Evolutionary conservation across 2,888 invertebrate genomes (phyloP), one percentile per base, ranked within the genome.

Genomic region (Ormyrus pomaceus): DNA sequence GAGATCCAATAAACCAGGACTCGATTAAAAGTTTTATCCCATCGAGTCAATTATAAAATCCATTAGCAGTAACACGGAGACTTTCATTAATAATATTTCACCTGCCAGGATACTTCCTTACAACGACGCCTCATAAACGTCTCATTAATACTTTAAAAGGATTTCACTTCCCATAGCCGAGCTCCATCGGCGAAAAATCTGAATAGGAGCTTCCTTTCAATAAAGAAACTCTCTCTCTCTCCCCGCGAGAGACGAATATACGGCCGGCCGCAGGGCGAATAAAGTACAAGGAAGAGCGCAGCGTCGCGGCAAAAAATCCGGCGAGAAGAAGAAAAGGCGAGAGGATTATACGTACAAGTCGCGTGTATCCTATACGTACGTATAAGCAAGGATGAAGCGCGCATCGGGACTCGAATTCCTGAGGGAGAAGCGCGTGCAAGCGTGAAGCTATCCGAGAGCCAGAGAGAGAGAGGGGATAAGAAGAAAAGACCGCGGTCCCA

Each of bases 351-450:
- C 45, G 34, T 10, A 34, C 68, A 51, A 48, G 53, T 55, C 9
- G 46, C 6, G 69, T 13, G 62, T 8, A 34, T 34, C 34, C 34
- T 34, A 34, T 34, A 34, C 34, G 34, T 34, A 34, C 34, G 3
- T 34, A 34, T 34, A 34, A 56, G 19, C 55, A 34, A 58, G 50
- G 62, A 48, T 9, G 61, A 70, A 56, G 13, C 53, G 65, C 55
- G 61, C 58, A 8, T 45, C 55, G 71, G 62, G 61, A 73, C 53
- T 79, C 65, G 59, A 79, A 79, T 79, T 79, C 79, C 75, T 70
- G 65, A 48, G 34, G 79, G 70, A 79, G 65, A 34, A 34, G 34
- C 34, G 34, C 34, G 56, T 50, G 73, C 62, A 11, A 59, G 59
- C 61, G 65, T 55, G 53, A 45, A 45, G 46, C 34, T 55, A 55